A percentile compares a stretch with the other conserved stretches of the same genome.
These are phyloP conservation scores for Lasius fuliginosus DNA, from an alignment of 2,888 invertebrate genomes.

Conservation along the genomic window DNA sequence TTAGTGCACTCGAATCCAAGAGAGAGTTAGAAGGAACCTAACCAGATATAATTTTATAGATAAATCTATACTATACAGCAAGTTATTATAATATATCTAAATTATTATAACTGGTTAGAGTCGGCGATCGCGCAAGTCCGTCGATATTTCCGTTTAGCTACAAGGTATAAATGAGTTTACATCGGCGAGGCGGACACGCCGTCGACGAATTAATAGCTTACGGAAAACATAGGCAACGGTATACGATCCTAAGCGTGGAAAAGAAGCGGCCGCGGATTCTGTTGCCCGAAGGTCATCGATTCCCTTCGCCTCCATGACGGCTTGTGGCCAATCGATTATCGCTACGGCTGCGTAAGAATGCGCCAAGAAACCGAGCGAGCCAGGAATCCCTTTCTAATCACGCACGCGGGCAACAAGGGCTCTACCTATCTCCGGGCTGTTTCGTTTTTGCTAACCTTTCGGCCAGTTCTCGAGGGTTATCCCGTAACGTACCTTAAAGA, in stretches of 20 bases:
- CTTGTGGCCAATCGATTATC: slow-evolving; percentile 75
- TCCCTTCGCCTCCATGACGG: slow-evolving; percentile 73
- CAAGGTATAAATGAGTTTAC: slow-evolving; percentile 3
- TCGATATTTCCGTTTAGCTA: slow-evolving; percentile 31
- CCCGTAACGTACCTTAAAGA: slow-evolving; percentile 32
- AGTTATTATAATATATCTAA: slow-evolving; percentile 5
- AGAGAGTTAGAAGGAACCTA: not conserved
- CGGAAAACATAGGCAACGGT: slow-evolving; percentile 32
- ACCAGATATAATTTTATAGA: not conserved
- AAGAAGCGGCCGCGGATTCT: slow-evolving; percentile 47
- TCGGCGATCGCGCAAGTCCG: not conserved
- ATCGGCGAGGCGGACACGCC: slow-evolving; percentile 13
- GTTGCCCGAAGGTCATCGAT: slow-evolving; percentile 68
- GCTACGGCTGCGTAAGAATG: slow-evolving; percentile 66
- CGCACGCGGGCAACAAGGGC: slow-evolving; percentile 45
- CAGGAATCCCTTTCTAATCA: slow-evolving; percentile 64
- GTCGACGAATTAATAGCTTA: slow-evolving; percentile 24
- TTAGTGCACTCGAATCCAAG: not conserved
- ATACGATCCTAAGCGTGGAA: slow-evolving; percentile 33
- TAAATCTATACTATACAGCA: not conserved
- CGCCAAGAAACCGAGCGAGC: slow-evolving; percentile 57
- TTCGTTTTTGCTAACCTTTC: slow-evolving; percentile 43
- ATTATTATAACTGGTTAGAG: not conserved
- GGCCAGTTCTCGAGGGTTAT: slow-evolving; percentile 35
- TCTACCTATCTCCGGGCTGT: slow-evolving; percentile 29